Base-by-base conservation (phyloP, 2,797 vertebrate genomes). In the Sibirionetta formosa region DNA sequence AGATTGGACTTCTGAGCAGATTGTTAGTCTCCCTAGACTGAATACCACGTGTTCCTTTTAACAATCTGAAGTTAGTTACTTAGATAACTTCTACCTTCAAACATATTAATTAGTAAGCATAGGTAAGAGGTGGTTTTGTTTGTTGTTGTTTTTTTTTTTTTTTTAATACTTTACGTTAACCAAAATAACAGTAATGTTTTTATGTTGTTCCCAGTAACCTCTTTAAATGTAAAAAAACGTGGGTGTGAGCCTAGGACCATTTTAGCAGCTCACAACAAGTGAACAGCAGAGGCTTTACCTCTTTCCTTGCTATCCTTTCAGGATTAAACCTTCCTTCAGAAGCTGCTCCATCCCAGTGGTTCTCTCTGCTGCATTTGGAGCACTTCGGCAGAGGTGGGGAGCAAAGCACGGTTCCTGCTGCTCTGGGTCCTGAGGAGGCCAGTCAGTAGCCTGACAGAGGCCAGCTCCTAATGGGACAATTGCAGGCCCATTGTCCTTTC, bases 1-100 rank as follows among this genome's bases (percentile, higher is more conserved):
- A 96, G 79, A 86, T 54, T 46, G 33, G 71, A 24, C 79, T 89
- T 94, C 8, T 1, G 44, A 90, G 80, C 81, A 84, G 92, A 93
- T 79, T 13, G 88, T 19, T 57, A 48, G 38, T 76, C 70, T 88
- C 40, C 63, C 46, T 83, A 8, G 24, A 9, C 70, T 19, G 46
- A 68, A 36, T 14, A 1, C 50, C 57, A 1, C 2, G 0, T 63
- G 26, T 18, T 75, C 36, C 64, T 88, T 77, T 11, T 46, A 61
- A 3, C 7, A 1, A 14, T 19, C 64, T 90, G 56, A 73, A 90
- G 69, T 73, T 10, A 64, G 40, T 63, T 56, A 3, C 71, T 56
- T 24, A 1, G 48, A 14, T 16, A 83, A 46, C 26, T 16, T 78
- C 50, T 13, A 8, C 35, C 46, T 85, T 82, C 60, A 87, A 80